phyloP scores from a whole-genome alignment of 2,888 invertebrate species.

The Osedax fenrisi region DNA sequence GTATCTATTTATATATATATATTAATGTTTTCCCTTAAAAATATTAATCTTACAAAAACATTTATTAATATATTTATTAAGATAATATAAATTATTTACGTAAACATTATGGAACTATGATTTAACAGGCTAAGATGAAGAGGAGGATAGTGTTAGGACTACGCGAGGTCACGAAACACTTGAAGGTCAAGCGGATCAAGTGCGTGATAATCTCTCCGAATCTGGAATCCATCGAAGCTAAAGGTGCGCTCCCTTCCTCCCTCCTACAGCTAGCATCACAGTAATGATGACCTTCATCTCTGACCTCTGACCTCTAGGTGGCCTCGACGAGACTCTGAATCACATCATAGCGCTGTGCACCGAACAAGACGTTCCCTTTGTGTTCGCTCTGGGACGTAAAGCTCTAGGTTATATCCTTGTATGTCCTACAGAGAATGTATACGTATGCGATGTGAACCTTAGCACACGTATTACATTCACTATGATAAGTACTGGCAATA shows the following conservation, averaged over 20 bases:
- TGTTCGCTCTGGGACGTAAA: conserved; percentile 56
- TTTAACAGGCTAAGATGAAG: conserved; percentile 50
- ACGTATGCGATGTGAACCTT: too few relatives aligned
- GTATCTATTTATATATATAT: not conserved
- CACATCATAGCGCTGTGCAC: conserved; percentile 53
- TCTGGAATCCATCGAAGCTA: conserved; percentile 54
- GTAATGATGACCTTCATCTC: not conserved
- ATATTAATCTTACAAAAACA: not conserved
- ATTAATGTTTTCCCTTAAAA: not conserved
- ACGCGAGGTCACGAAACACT: conserved; percentile 56
- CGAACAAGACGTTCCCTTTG: conserved; percentile 54
- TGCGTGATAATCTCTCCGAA: conserved; percentile 59
- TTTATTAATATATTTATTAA: not conserved
- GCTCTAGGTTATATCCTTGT: conserved; percentile 52
- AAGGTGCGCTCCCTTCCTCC: conserved; percentile 46
- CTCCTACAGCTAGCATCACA: not conserved
- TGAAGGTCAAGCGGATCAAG: conserved; percentile 57
- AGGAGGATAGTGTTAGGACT: conserved; percentile 58
- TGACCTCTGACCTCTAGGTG: conserved; percentile 51
- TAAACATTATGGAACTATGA: not conserved
- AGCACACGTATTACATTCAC: too few relatives aligned
- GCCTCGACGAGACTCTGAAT: conserved; percentile 55
- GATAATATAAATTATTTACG: not conserved
- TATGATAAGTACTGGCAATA: too few relatives aligned
- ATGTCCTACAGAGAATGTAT: too few relatives aligned